Evolutionary conservation across 2,113 vertebrate genomes (phyloP), one percentile per base, ranked within the genome.

Genomic region (Dipodomys stephensi): DNA sequence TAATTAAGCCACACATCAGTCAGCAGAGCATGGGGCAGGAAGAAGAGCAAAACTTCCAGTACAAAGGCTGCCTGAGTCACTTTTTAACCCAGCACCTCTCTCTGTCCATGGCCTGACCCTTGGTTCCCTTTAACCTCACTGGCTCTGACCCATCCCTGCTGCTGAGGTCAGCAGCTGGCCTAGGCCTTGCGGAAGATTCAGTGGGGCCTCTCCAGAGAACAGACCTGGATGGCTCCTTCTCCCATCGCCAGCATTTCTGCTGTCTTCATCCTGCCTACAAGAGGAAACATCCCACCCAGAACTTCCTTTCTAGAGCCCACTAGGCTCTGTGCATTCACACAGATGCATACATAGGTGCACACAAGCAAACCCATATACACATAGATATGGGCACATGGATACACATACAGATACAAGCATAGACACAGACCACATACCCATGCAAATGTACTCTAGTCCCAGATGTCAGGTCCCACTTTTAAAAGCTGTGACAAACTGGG

Each of bases 11-110:
- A 20, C 30, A 69, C n/a, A 28, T 11, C 23, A 32, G 53, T 39
- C 4, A 0, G 25, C 20, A 71, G 80, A 49, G 13, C 53, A 19
- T 7, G 18, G 35, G 27, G 23, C 15, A 16, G 25, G 78, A 87
- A 23, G 69, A 64, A 96, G 81, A 92, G 81, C 78, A 46, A 64
- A 79, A 28, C 72, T 73, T 81, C 22, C 65, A 79, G 93, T 79
- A 91, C 83, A 82, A 92, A 93, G 87, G 27, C 53, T 92, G 49
- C 44, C 44, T 0, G 0, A 83, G 93, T 91, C 84, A 95, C 67
- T 86, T 35, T 94, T 97, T 96, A 97, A 97, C 95, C 3, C 27
- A 74, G 7, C 6, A 23, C 81, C 12, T 78, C 69, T 87, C 67
- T 44, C 6, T 10, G 49, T 23, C 62, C 7, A 4, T 1, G 4